Evolutionary conservation across 1,140 invertebrate genomes (phyloP).

Genomic region (Drosophila sp.): DNA sequence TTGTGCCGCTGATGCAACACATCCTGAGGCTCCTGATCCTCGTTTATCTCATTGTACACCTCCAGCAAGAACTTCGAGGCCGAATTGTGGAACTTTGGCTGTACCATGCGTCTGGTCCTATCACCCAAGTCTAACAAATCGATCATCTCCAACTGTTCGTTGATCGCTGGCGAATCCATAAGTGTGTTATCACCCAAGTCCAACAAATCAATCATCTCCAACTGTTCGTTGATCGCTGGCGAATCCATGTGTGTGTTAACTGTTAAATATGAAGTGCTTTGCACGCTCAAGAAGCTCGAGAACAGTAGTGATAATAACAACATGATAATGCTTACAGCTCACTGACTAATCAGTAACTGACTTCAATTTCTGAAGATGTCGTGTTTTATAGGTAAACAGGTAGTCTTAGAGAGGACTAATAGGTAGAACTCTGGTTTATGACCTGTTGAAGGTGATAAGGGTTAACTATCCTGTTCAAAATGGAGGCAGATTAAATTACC

Average conservation of each 20-base stretch:
- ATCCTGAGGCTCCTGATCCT: constrained; percentile 66
- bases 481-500: too few relatives aligned
- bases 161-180: constrained; percentile 21
- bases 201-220: constrained; percentile 72
- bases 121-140: constrained; percentile 68
- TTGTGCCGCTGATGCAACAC: constrained; percentile 64
- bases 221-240: constrained; percentile 43
- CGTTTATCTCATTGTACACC: constrained; percentile 78
- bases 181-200: constrained; percentile 66
- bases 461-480: too few relatives aligned
- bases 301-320: constrained; percentile 27
- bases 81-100: constrained; percentile 57
- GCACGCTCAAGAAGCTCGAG: neutral
- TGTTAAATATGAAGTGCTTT: constrained; percentile 41
- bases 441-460: too few relatives aligned
- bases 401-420: constrained; percentile 13
- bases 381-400: constrained; percentile 53
- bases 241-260: constrained; percentile 35
- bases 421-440: neutral
- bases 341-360: constrained; percentile 32
- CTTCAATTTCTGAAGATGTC: neutral
- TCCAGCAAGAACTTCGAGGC: constrained; percentile 79
- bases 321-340: constrained; percentile 10
- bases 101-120: constrained; percentile 41
- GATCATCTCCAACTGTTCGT: constrained; percentile 70